phyloP scores from a whole-genome alignment of 92 coral and sea anemone genomes.

The Phymanthus crucifer region DNA sequence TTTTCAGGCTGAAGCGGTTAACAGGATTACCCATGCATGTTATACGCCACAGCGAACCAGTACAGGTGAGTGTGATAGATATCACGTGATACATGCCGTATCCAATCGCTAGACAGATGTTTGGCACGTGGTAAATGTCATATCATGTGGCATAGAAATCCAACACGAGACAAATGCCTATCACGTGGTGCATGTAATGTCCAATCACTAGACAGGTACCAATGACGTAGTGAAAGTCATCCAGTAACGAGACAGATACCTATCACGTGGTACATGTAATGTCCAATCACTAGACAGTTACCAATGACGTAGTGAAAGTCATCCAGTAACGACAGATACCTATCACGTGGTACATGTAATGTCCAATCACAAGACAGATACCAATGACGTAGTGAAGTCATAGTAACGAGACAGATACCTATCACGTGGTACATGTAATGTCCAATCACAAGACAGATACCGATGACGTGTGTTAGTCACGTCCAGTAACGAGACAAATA shows the following conservation, averaged over 20 bases:
- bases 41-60: constrained; percentile 70
- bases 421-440: not conserved
- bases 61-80: constrained; percentile 68
- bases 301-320: not conserved
- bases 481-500: not conserved
- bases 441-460: not conserved
- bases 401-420: not conserved
- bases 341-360: constrained; percentile 44
- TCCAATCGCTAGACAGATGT: not conserved
- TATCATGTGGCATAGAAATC: no score
- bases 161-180: not conserved
- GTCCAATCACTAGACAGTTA: not conserved
- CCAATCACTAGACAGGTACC: not conserved
- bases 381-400: not conserved
- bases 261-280: not conserved
- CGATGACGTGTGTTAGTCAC: not conserved
- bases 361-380: constrained; percentile 74
- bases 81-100: not conserved
- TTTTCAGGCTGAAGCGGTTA: constrained; percentile 62
- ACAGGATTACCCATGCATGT: constrained; percentile 70
- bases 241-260: not conserved
- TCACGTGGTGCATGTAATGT: not conserved
- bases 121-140: not conserved
- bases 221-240: not conserved
- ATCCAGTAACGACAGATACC: not conserved